These are phyloP conservation scores for Chamaea fasciata DNA, from an alignment of 2,113 vertebrate genomes.

Conservation along the genomic window DNA sequence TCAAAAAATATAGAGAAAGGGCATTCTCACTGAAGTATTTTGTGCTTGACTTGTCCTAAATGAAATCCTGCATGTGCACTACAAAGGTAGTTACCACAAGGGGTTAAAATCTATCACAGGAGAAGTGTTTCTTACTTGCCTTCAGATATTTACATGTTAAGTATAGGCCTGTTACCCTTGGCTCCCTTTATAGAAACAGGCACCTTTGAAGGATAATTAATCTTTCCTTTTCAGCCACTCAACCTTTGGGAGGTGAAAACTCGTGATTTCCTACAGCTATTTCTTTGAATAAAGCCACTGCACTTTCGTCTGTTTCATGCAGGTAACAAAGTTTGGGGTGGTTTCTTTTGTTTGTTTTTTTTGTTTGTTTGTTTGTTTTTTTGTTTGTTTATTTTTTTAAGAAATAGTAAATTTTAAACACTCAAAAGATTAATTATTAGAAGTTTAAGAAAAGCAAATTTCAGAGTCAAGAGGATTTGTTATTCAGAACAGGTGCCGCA, in stretches of 20 bases:
- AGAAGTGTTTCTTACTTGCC: neutral
- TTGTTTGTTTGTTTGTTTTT: no score
- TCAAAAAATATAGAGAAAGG: neutral
- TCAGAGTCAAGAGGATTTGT: neutral
- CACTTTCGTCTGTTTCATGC: neutral
- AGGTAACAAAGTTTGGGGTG: neutral
- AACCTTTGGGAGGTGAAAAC: neutral
- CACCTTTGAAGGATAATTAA: conserved; percentile 4
- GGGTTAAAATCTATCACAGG: neutral
- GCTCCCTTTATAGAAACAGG: neutral
- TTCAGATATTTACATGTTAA: neutral
- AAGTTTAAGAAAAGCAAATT: neutral
- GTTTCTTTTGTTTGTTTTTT: no score
- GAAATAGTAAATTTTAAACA: neutral
- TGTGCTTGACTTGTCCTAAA: neutral
- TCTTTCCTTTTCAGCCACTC: neutral
- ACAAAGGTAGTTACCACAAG: neutral
- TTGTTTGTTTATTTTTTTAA: neutral
- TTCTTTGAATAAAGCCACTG: neutral
- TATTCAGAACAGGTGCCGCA: neutral
- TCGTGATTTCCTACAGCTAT: neutral
- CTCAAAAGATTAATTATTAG: neutral
- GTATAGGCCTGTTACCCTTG: neutral
- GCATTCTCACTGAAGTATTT: neutral
- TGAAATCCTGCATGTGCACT: neutral